Conservation (phyloP, 2,113 vertebrate species). For the Pelmatolapia mariae region DNA sequence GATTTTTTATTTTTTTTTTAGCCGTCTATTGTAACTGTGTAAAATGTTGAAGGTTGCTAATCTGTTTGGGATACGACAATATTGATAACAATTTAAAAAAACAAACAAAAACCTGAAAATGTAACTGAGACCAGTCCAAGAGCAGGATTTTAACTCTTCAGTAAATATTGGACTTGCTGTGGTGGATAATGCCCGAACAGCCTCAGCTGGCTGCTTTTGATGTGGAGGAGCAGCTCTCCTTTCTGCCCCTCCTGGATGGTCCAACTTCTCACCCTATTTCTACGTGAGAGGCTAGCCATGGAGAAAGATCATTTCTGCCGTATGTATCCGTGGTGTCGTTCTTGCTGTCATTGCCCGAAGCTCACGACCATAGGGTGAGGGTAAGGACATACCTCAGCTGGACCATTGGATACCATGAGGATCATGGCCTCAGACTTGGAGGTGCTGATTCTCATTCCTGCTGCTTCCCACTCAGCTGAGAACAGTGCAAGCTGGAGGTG, state of each 20-base stretch:
- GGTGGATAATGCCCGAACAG: background rate
- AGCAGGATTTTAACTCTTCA: background rate
- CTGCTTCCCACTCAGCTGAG: accelerated
- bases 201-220: background rate
- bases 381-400: background rate
- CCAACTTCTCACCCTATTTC: background rate
- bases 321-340: accelerated
- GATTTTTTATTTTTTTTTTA: background rate
- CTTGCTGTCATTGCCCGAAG: background rate
- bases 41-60: background rate
- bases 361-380: accelerated
- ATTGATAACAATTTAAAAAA: background rate
- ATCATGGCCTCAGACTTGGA: background rate
- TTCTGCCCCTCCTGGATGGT: background rate
- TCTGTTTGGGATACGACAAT: background rate
- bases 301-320: accelerated
- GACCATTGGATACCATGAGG: background rate
- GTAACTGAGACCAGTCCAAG: background rate
- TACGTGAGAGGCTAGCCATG: background rate
- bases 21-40: background rate
- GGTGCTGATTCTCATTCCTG: background rate
- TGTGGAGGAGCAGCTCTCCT: background rate
- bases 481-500: background rate
- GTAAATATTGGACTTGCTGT: background rate
- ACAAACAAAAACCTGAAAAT: accelerated